Conservation (phyloP, 2,888 invertebrate genomes). For the Eretmocerus hayati region DNA sequence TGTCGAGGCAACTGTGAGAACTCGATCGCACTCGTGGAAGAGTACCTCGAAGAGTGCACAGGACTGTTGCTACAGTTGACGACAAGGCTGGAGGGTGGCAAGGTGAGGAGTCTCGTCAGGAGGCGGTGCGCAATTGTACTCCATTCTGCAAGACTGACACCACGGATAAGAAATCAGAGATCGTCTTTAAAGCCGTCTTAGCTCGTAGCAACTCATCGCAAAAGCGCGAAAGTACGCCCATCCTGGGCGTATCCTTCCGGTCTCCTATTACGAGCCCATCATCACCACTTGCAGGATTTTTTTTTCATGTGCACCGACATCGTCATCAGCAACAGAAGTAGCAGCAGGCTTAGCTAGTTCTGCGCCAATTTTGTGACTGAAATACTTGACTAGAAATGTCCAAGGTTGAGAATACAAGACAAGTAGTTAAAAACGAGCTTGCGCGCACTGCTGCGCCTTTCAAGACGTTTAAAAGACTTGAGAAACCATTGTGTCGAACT, state of each 20-base stretch:
- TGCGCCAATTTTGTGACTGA: too few relatives aligned
- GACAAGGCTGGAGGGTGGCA: not conserved
- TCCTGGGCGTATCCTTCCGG: constrained; percentile 48
- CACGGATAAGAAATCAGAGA: constrained; percentile 45
- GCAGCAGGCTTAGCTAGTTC: too few relatives aligned
- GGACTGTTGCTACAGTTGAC: not conserved
- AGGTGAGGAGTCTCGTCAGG: constrained; percentile 27
- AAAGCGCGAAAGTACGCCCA: constrained; percentile 16
- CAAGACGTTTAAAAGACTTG: too few relatives aligned
- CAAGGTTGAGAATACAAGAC: too few relatives aligned
- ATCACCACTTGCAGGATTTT: constrained; percentile 28
- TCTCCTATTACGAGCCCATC: constrained; percentile 38
- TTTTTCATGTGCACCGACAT: not conserved
- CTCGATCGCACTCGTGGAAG: too few relatives aligned
- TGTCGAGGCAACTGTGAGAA: not conserved
- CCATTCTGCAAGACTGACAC: constrained; percentile 38
- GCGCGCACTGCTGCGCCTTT: too few relatives aligned
- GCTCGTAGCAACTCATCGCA: too few relatives aligned
- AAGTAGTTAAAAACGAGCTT: too few relatives aligned
- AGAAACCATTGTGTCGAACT: too few relatives aligned
- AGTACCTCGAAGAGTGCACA: not conserved
- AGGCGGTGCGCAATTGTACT: constrained; percentile 37
- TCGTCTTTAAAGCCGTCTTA: too few relatives aligned
- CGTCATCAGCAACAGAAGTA: too few relatives aligned
- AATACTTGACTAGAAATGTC: too few relatives aligned